phyloP scores from a whole-genome alignment of 2,888 invertebrate species.

The Drosophila fungiperda region DNA sequence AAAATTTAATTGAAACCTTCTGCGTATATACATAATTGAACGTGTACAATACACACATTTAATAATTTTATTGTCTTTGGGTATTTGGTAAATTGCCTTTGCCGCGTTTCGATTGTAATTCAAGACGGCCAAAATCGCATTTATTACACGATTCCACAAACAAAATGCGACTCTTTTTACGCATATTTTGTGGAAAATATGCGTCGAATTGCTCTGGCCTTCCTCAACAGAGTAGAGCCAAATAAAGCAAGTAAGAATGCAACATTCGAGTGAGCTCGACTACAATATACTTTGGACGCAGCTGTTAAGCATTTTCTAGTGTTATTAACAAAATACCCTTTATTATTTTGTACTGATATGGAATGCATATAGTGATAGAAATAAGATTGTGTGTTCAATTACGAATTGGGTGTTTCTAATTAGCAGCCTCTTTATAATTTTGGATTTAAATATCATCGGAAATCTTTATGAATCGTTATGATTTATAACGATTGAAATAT shows the following conservation, averaged over 20 bases:
- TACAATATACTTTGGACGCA: background rate
- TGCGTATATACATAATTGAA: conserved; percentile 5
- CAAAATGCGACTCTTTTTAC: conserved; percentile 35
- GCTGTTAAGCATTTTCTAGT: background rate
- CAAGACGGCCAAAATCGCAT: conserved; percentile 63
- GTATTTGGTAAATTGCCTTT: conserved; percentile 49
- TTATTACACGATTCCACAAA: conserved; percentile 51
- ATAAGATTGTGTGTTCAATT: background rate
- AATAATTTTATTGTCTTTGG: conserved; percentile 10
- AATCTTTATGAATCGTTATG: no score
- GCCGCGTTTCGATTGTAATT: conserved; percentile 60
- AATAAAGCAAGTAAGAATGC: conserved; percentile 1
- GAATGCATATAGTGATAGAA: background rate
- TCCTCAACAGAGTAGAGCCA: conserved; percentile 7
- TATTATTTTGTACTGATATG: background rate
- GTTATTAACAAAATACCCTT: background rate
- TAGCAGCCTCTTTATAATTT: no score
- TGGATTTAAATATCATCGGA: no score
- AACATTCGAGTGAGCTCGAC: background rate
- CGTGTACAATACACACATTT: conserved; percentile 15
- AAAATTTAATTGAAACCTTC: background rate
- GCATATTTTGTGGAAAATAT: conserved; percentile 57
- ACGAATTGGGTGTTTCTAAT: no score
- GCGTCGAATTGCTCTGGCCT: background rate
- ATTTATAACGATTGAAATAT: no score